phyloP scores from a whole-genome alignment of 1,140 invertebrate species.

The Saccostrea echinata region DNA sequence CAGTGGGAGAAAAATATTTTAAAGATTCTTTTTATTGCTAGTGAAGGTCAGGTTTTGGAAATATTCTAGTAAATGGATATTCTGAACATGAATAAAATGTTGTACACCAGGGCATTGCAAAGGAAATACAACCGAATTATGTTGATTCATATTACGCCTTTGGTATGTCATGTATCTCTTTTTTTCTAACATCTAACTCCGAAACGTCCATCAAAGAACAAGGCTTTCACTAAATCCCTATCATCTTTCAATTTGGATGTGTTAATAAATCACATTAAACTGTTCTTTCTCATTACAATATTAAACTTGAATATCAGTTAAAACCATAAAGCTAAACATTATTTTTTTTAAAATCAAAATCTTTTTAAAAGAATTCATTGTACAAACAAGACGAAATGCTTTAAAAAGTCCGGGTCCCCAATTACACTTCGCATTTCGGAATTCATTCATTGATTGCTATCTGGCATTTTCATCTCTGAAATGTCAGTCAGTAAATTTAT shows the following conservation, averaged over 20 bases:
- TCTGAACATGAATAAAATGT: neutral
- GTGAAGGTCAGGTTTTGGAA: too few relatives aligned
- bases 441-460: conserved; percentile 32
- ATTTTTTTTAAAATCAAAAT: conserved; percentile 1
- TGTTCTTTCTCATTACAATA: conserved; percentile 13
- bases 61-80: too few relatives aligned
- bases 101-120: neutral
- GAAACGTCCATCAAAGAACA: conserved; percentile 11
- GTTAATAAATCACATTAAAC: conserved; percentile 26
- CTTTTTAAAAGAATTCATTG: conserved; percentile 8
- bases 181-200: conserved; percentile 23
- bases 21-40: too few relatives aligned
- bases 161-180: neutral
- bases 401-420: conserved; percentile 16
- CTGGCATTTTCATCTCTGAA: conserved; percentile 34
- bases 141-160: neutral
- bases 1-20: too few relatives aligned
- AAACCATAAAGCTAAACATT: neutral
- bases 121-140: neutral
- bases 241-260: conserved; percentile 22
- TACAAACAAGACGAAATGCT: neutral
- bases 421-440: conserved; percentile 14
- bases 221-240: neutral
- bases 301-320: conserved; percentile 10
- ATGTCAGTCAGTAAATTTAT: conserved; percentile 28